Percentiles rank a stretch among this genome's conserved stretches.
These are phyloP conservation scores for Conistra vaccinii DNA, from an alignment of 2,888 invertebrate species.

Conservation along the genomic window DNA sequence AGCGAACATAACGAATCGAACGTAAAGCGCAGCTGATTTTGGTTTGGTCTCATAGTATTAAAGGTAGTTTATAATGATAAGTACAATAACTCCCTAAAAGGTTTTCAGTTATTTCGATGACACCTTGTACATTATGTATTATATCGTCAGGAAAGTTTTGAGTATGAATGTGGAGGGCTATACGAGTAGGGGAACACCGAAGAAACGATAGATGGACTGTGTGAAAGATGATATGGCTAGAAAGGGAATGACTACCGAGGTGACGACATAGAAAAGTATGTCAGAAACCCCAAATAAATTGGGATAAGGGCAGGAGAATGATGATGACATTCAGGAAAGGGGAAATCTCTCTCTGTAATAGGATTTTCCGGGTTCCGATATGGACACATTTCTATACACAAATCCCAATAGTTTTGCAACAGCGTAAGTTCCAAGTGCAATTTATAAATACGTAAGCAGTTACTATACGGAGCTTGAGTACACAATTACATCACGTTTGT, in stretches of 20 bases:
- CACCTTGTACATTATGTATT: neutral
- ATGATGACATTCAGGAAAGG: neutral
- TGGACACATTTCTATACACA: constrained; percentile 12
- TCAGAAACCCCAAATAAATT: neutral
- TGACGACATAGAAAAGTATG: neutral
- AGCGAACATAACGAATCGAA: neutral
- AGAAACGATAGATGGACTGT: neutral
- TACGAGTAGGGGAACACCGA: neutral
- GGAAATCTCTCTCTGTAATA: neutral
- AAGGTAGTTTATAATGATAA: neutral
- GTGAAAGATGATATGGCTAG: neutral
- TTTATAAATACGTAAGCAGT: constrained; percentile 34
- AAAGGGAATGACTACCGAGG: neutral
- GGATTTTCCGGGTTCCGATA: constrained; percentile 5
- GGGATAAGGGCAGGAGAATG: neutral
- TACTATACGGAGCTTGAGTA: constrained; percentile 1
- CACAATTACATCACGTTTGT: constrained; percentile 28
- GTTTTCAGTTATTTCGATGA: neutral
- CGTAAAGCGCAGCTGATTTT: neutral
- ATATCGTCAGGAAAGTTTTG: neutral
- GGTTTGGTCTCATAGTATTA: neutral
- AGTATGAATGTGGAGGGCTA: neutral
- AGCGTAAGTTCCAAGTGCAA: constrained; percentile 9
- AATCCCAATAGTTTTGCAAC: constrained; percentile 4
- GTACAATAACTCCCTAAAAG: neutral